Base-by-base conservation (phyloP, 2,797 vertebrate species). In the Amphiprion clarkii region DNA sequence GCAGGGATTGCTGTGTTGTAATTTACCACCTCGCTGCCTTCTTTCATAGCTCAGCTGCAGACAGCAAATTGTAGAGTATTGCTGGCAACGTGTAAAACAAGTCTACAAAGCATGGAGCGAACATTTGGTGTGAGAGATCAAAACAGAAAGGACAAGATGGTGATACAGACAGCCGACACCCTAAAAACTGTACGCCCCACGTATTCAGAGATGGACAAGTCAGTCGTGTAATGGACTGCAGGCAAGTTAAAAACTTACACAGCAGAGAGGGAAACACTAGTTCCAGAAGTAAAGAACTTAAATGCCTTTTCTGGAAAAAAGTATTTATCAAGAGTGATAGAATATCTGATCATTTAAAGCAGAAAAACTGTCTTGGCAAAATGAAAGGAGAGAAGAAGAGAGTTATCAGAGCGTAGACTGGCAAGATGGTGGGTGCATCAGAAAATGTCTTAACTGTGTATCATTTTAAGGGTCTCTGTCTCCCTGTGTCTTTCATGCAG, bases 401-500 rank as follows among this genome's bases (percentile, higher is more conserved):
- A 93, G 89, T 89, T 71, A 70, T 84, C 75, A 85, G 91, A 91
- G 87, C 87, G 72, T 74, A 88, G 91, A 90, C 86, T 85, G 86
- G 78, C 77, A 78, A 86, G 49, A 57, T 60, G 84, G 89, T 81
- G 79, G 80, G 84, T 9, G 71, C 23, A 71, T 72, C 83, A 71
- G 63, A 84, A 85, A 88, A 85, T 91, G 90, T 90, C 89, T 92
- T 93, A 95, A 93, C 90, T 95, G 75, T 79, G 95, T 71, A 94
- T 91, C 87, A 94, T 88, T 93, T 95, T 96, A 39, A 95, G 92
- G 85, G 94, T 93, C 86, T 96, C 95, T 91, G 94, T 94, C 92
- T 95, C 95, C 88, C 93, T 93, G 94, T 95, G 95, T 91, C 90
- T 90, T 66, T 95, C 95, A 58, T 92, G 93, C 84, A 92, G 80